These are phyloP conservation scores for Sternotherus odoratus DNA, from an alignment of 2,797 vertebrate species.

Conservation along the genomic window DNA sequence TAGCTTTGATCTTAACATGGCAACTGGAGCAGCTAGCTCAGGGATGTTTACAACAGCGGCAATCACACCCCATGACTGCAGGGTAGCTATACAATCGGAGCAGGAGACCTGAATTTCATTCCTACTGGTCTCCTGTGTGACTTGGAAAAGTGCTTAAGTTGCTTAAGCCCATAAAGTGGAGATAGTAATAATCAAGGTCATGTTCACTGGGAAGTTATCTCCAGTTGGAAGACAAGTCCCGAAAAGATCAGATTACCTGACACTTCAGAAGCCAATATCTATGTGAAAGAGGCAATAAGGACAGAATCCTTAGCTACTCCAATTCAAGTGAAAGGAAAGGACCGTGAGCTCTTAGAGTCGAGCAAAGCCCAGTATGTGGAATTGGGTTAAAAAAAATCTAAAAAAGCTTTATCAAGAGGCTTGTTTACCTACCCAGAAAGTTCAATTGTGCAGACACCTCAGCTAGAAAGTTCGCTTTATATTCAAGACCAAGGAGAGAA, in stretches of 20 bases:
- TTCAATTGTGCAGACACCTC: accelerated
- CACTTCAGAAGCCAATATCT: no score
- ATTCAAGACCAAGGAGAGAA: accelerated
- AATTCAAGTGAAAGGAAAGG: not conserved
- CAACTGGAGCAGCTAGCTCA: no score
- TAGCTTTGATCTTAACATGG: no score
- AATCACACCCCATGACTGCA: no score
- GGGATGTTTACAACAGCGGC: no score
- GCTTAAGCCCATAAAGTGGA: no score
- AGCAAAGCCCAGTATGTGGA: not conserved
- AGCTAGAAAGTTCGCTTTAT: not conserved
- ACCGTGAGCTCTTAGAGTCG: not conserved
- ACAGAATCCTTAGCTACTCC: not conserved
- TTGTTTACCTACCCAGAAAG: not conserved
- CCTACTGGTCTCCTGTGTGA: not conserved
- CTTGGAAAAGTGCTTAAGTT: not conserved
- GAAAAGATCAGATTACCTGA: not conserved
- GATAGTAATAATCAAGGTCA: no score
- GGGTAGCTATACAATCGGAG: no score
- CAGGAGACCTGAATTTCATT: not conserved
- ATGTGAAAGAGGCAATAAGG: not conserved
- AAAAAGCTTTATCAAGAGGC: not conserved
- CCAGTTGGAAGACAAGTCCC: not conserved
- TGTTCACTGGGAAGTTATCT: no score
- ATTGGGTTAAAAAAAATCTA: accelerated